Percentiles rank a stretch among this genome's conserved stretches.
These are phyloP conservation scores for Parnassius apollo DNA, from an alignment of 2,888 invertebrate genomes.

Conservation along the genomic window DNA sequence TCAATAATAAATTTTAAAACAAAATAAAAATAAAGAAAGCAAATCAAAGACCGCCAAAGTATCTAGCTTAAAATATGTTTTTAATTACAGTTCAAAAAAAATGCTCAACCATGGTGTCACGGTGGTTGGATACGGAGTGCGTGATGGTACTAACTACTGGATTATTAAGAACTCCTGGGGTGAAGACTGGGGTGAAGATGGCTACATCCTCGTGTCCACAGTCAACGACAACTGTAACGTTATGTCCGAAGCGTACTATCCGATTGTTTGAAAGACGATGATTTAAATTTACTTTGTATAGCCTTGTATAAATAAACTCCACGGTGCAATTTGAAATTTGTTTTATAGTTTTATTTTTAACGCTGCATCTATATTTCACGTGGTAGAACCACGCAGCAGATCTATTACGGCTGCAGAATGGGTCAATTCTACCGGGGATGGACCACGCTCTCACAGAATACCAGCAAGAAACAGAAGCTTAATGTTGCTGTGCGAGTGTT, in stretches of 20 bases:
- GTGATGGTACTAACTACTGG: slow-evolving; percentile 49
- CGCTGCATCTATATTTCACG: neutral
- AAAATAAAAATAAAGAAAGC: too few species aligned
- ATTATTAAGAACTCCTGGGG: slow-evolving; percentile 60
- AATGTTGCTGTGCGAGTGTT: too few species aligned
- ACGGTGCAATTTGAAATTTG: slow-evolving; percentile 23
- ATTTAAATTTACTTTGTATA: neutral
- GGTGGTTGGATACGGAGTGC: slow-evolving; percentile 49
- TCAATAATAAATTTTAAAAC: too few species aligned
- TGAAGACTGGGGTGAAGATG: slow-evolving; percentile 50
- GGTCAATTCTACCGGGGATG: too few species aligned
- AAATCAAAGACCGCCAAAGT: too few species aligned
- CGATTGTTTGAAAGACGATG: slow-evolving; percentile 26
- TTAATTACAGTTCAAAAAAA: slow-evolving; percentile 14
- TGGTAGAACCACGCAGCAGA: too few species aligned
- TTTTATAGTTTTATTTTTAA: neutral
- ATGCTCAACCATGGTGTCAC: slow-evolving; percentile 45
- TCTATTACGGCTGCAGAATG: too few species aligned
- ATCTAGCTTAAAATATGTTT: neutral
- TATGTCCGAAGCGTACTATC: slow-evolving; percentile 39
- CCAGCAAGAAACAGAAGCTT: too few species aligned
- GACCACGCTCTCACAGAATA: too few species aligned
- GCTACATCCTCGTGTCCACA: slow-evolving; percentile 44
- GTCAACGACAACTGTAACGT: slow-evolving; percentile 46
- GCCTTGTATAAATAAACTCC: slow-evolving; percentile 25